These are phyloP conservation scores for Ameiurus melas DNA, from an alignment of 2,113 vertebrate genomes.

Conservation along the genomic window DNA sequence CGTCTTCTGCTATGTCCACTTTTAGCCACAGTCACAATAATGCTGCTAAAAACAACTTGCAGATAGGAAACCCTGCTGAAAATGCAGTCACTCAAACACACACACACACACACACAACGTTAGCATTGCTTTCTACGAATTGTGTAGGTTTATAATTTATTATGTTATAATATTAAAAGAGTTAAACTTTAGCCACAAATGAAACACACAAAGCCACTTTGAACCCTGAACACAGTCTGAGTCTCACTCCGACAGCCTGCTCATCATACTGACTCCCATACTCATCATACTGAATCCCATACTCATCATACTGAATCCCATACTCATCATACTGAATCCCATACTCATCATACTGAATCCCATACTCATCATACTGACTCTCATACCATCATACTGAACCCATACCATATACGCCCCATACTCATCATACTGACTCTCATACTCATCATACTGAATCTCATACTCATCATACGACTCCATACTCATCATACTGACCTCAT, in stretches of 20 bases:
- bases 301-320: not conserved
- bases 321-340: no score
- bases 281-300: no score
- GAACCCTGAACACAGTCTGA: not conserved
- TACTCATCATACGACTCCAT: no score
- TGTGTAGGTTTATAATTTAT: not conserved
- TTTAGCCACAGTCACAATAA: conserved; percentile 16
- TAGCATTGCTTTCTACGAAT: not conserved
- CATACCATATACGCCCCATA: no score
- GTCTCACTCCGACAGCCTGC: not conserved
- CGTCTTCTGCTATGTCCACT: not conserved
- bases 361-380: no score
- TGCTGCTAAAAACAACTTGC: not conserved
- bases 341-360: no score
- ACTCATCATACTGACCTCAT: no score
- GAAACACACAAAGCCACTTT: not conserved
- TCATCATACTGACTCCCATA: not conserved
- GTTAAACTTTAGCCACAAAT: not conserved
- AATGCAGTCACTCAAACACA: conserved; percentile 11
- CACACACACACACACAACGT: conserved; percentile 30
- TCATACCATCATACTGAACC: no score
- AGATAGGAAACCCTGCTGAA: conserved; percentile 2
- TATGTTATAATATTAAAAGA: not conserved
- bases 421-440: no score
- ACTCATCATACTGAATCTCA: no score